Percentiles rank a stretch among this genome's conserved stretches.
Evolutionary conservation across 2,797 vertebrate genomes (phyloP).

Genomic region (Dromococcyx pavoninus): DNA sequence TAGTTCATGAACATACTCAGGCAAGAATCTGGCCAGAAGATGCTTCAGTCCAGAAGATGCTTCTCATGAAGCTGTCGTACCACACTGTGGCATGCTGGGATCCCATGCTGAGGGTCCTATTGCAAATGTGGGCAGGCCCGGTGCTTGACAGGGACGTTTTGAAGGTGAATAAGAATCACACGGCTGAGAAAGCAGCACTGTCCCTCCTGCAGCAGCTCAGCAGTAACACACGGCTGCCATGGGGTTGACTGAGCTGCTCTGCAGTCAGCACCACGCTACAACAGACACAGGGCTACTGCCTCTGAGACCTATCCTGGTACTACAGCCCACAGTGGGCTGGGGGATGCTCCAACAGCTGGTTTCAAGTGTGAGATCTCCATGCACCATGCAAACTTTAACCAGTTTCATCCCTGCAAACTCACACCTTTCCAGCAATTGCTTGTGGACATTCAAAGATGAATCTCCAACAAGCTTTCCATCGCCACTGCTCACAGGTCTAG

Average conservation of each 20-base stretch:
- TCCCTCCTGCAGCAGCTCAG: background rate
- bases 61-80: background rate
- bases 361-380: background rate
- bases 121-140: background rate
- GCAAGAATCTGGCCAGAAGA: background rate
- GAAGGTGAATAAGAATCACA: background rate
- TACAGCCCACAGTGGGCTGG: background rate
- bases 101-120: background rate
- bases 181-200: background rate
- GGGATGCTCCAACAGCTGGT: background rate
- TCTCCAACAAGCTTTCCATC: background rate
- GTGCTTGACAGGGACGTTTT: background rate
- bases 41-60: conserved; percentile 29
- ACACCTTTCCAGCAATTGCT: background rate
- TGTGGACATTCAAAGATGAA: background rate
- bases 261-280: background rate
- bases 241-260: background rate
- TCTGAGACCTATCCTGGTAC: background rate
- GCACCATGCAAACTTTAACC: background rate
- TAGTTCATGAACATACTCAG: background rate
- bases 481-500: background rate
- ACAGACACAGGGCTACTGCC: background rate
- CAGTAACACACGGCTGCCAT: accelerated
- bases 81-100: accelerated
- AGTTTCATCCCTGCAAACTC: background rate